phyloP scores from a whole-genome alignment of 2,797 vertebrate species.

The Sebastes hubbsi region DNA sequence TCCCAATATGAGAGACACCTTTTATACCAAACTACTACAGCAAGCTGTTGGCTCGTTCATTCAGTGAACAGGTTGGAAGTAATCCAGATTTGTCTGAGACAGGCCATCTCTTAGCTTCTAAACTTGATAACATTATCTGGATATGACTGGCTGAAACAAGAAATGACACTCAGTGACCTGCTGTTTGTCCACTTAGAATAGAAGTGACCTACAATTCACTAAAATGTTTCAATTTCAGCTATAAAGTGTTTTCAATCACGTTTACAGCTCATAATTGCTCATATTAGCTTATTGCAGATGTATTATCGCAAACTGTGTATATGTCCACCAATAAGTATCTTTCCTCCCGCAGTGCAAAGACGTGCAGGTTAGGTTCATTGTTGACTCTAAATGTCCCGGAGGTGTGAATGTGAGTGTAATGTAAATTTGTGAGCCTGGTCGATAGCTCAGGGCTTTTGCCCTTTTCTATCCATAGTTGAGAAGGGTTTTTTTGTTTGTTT shows the following conservation, averaged over 20 bases:
- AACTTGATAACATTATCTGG: neutral
- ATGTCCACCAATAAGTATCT: neutral
- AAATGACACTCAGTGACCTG: neutral
- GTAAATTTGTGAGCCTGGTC: too few species aligned
- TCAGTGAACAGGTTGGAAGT: neutral
- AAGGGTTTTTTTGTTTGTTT: too few species aligned
- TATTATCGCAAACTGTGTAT: neutral
- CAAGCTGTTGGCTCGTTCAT: neutral
- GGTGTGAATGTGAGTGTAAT: too few species aligned
- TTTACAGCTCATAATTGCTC: neutral
- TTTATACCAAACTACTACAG: neutral
- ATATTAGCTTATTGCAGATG: neutral
- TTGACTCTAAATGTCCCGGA: too few species aligned
- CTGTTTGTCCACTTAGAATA: neutral
- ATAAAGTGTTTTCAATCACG: neutral
- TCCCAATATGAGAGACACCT: neutral
- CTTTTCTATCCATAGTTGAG: too few species aligned
- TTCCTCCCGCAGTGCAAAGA: too few species aligned
- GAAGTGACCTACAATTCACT: neutral
- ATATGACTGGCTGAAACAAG: neutral
- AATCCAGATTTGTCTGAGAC: conserved; percentile 8
- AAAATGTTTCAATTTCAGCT: neutral
- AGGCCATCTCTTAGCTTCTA: neutral
- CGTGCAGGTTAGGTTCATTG: too few species aligned
- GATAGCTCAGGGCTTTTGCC: too few species aligned